Percentiles rank a stretch among this genome's conserved stretches.
Evolutionary conservation across 2,888 invertebrate species (phyloP).

Genomic region (Leptinotarsa rubiginosa): DNA sequence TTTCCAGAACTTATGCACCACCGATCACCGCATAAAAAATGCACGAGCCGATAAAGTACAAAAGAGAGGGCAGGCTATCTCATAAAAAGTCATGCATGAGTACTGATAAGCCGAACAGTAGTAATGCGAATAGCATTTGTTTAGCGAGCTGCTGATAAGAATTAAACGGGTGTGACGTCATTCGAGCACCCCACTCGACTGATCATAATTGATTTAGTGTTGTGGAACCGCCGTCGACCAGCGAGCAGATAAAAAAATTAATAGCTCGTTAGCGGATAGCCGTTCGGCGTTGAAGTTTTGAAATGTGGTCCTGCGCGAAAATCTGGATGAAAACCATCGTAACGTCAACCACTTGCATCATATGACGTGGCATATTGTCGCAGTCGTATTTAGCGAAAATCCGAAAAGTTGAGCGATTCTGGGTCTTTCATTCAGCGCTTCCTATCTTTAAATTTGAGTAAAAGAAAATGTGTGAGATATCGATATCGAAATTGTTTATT

Average conservation of each 20-base stretch:
- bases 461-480: too few species aligned
- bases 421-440: too few species aligned
- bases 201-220: constrained; percentile 57
- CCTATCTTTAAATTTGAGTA: too few species aligned
- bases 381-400: neutral
- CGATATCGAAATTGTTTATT: too few species aligned
- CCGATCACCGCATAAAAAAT: constrained; percentile 37
- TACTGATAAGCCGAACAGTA: constrained; percentile 52
- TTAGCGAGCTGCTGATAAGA: constrained; percentile 57
- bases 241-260: constrained; percentile 43
- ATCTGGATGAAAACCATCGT: constrained; percentile 1
- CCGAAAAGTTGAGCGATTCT: too few species aligned
- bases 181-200: constrained; percentile 51
- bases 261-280: constrained; percentile 36
- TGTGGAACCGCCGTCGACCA: constrained; percentile 41
- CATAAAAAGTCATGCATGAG: constrained; percentile 58
- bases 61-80: constrained; percentile 35
- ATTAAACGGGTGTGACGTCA: constrained; percentile 57
- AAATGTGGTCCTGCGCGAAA: constrained; percentile 22
- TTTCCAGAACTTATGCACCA: constrained; percentile 10
- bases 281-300: constrained; percentile 37
- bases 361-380: neutral
- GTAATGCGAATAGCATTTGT: constrained; percentile 57
- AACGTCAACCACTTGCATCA: neutral
- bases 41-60: constrained; percentile 40